These are phyloP conservation scores for Alca torda DNA, from an alignment of 2,797 vertebrate genomes.

Conservation along the genomic window DNA sequence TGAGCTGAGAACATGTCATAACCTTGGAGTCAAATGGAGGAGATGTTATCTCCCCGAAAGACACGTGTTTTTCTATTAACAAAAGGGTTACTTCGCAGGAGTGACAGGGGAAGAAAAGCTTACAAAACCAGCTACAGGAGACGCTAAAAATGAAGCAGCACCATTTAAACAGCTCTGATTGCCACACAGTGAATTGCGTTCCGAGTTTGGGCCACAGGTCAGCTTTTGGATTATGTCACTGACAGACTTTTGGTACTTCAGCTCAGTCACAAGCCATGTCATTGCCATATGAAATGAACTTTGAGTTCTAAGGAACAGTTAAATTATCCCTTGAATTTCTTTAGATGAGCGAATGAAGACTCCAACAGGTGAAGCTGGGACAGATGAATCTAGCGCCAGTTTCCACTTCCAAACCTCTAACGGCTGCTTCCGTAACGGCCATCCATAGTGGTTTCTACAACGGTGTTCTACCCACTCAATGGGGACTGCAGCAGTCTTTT, in stretches of 20 bases:
- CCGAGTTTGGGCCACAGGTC: neutral
- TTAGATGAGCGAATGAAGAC: neutral
- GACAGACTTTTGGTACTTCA: neutral
- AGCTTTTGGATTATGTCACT: neutral
- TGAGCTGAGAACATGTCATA: neutral
- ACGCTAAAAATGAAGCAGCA: neutral
- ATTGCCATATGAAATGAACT: neutral
- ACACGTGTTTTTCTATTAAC: neutral
- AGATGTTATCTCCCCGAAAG: slow-evolving; percentile 10
- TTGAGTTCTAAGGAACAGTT: neutral
- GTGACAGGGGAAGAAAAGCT: neutral
- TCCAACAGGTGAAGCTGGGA: neutral
- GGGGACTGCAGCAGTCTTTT: neutral
- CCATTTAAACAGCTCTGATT: neutral
- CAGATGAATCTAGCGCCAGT: neutral
- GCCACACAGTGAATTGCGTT: neutral
- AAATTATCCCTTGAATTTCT: neutral
- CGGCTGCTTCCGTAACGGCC: neutral
- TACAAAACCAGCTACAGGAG: neutral
- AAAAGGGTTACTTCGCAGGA: neutral
- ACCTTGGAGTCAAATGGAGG: neutral
- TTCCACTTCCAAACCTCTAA: neutral
- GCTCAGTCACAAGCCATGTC: neutral
- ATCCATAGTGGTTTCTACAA: neutral
- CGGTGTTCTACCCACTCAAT: neutral